Percentiles rank a stretch among this genome's conserved stretches.
Evolutionary conservation across 2,888 invertebrate genomes (phyloP).

Genomic region (Meteorus cinctellus): DNA sequence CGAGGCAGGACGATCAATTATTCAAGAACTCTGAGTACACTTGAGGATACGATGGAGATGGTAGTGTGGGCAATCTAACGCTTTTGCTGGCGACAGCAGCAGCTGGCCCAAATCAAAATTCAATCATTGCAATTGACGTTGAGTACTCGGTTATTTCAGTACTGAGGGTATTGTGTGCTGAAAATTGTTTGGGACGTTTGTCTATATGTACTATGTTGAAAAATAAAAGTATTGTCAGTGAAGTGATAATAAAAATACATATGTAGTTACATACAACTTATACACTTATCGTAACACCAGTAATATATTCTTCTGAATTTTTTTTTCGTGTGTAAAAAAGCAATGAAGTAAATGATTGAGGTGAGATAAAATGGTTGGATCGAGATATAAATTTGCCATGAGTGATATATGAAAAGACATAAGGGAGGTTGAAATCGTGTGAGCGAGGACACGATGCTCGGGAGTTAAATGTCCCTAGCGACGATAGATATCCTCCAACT

Average conservation of each 20-base stretch:
- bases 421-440: slow-evolving; percentile 25
- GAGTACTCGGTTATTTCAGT: slow-evolving; percentile 4
- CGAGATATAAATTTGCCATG: slow-evolving; percentile 42
- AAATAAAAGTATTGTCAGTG: too few relatives aligned
- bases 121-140: slow-evolving; percentile 23
- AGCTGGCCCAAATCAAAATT: slow-evolving; percentile 21
- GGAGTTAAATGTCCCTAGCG: slow-evolving; percentile 30
- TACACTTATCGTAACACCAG: too few relatives aligned
- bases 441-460: slow-evolving; percentile 49
- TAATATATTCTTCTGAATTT: slow-evolving; percentile 6
- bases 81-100: slow-evolving; percentile 11
- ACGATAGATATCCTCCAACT: slow-evolving; percentile 14
- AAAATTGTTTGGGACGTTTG: background rate
- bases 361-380: slow-evolving; percentile 29
- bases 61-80: background rate
- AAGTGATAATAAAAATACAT: too few relatives aligned
- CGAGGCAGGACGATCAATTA: slow-evolving; percentile 29
- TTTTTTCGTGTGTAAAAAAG: slow-evolving; percentile 43
- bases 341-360: slow-evolving; percentile 53
- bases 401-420: slow-evolving; percentile 11
- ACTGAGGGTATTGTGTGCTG: background rate
- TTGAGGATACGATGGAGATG: background rate
- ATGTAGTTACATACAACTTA: background rate
- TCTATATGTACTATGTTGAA: too few relatives aligned
- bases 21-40: slow-evolving; percentile 29